phyloP scores from a whole-genome alignment of 2,888 invertebrate genomes.

The Thereva unica region DNA sequence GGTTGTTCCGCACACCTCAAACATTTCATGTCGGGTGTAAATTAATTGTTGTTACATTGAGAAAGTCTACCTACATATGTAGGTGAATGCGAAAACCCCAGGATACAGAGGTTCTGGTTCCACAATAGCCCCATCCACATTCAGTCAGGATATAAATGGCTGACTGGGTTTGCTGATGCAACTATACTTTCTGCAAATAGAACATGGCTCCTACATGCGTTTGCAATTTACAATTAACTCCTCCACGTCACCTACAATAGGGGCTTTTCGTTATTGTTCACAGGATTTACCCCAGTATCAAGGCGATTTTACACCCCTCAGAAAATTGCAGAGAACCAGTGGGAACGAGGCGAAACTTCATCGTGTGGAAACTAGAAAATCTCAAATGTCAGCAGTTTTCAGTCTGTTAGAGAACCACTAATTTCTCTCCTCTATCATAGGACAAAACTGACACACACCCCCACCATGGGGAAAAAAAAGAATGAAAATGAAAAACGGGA shows the following conservation, averaged over 20 bases:
- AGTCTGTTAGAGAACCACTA: no score
- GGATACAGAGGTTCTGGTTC: not conserved
- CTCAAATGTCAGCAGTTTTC: no score
- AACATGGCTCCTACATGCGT: slow-evolving; percentile 28
- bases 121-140: not conserved
- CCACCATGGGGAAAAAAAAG: no score
- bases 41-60: slow-evolving; percentile 30
- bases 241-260: not conserved
- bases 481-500: no score
- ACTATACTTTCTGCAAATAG: slow-evolving; percentile 29
- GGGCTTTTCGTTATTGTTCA: no score
- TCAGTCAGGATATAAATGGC: slow-evolving; percentile 12
- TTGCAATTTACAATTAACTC: slow-evolving; percentile 34
- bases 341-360: no score
- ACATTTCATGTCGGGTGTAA: slow-evolving; percentile 34
- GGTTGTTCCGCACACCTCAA: slow-evolving; percentile 33
- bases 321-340: no score
- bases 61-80: slow-evolving; percentile 9
- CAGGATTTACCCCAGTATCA: no score
- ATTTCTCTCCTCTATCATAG: no score
- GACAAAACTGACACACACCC: no score
- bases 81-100: not conserved
- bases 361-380: no score
- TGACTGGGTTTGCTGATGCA: slow-evolving; percentile 16
- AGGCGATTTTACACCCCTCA: no score